phyloP scores from a whole-genome alignment of 1,140 invertebrate genomes.

The Mesaphorura yosii region DNA sequence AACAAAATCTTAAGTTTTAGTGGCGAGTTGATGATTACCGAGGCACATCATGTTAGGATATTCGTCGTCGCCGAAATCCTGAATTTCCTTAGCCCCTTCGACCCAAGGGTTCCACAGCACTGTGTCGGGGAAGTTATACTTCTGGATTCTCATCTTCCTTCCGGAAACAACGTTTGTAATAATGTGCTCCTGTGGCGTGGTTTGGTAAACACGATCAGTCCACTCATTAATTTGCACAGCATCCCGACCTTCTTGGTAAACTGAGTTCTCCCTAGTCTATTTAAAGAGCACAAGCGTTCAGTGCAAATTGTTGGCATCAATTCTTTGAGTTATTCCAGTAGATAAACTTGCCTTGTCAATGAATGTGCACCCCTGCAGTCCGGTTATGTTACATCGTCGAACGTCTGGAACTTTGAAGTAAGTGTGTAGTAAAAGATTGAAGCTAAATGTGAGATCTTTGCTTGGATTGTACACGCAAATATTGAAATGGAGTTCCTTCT shows the following conservation, averaged over 20 bases:
- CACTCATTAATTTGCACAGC: conserved; percentile 77
- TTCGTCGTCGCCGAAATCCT: conserved; percentile 88
- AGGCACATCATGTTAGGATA: conserved; percentile 27
- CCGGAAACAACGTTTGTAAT: conserved; percentile 85
- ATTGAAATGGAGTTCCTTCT: conserved; percentile 84
- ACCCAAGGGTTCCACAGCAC: conserved; percentile 96
- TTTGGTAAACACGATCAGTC: conserved; percentile 86
- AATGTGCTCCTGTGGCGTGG: conserved; percentile 80
- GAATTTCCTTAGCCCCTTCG: conserved; percentile 78
- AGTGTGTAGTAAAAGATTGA: conserved; percentile 84
- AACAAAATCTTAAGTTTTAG: neutral
- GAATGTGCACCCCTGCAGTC: conserved; percentile 79
- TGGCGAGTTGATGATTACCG: too few relatives aligned
- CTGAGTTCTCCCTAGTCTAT: conserved; percentile 65
- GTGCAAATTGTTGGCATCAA: too few relatives aligned
- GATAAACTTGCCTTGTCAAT: conserved; percentile 67
- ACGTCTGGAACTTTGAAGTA: conserved; percentile 94
- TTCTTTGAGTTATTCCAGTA: neutral
- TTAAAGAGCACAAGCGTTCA: too few relatives aligned
- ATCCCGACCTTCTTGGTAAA: conserved; percentile 76
- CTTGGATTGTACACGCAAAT: conserved; percentile 82
- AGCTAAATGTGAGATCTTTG: conserved; percentile 78
- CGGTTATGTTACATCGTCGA: conserved; percentile 73
- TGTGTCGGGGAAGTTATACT: conserved; percentile 76
- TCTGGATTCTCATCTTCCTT: conserved; percentile 79